Evolutionary conservation across 2,888 invertebrate genomes (phyloP).

Genomic region (Micoletzkya japonica): DNA sequence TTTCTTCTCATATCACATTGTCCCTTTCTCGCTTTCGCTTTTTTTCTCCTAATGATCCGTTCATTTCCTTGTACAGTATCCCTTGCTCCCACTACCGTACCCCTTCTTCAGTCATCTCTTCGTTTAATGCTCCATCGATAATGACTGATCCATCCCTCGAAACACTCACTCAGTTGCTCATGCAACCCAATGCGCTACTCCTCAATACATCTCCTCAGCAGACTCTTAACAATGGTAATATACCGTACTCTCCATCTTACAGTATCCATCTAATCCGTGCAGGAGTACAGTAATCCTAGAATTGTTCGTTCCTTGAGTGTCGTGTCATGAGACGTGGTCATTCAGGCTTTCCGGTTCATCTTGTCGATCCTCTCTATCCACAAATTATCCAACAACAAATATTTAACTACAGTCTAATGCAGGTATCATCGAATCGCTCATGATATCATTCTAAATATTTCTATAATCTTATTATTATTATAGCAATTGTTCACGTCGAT

Average conservation of each 20-base stretch:
- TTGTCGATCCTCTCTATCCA: conserved; percentile 26
- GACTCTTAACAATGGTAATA: too few species aligned
- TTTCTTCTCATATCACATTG: conserved; percentile 5
- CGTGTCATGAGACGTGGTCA: conserved; percentile 9
- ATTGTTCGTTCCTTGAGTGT: too few species aligned
- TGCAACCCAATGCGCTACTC: conserved; percentile 18
- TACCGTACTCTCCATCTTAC: too few species aligned
- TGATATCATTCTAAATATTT: not conserved
- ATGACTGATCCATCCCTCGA: conserved; percentile 19
- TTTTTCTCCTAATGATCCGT: conserved; percentile 16
- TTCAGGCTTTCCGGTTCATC: conserved; percentile 18
- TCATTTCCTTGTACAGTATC: too few species aligned
- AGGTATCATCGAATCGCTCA: conserved; percentile 6
- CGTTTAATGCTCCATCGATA: not conserved
- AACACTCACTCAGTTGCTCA: conserved; percentile 22
- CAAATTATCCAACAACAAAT: conserved; percentile 28
- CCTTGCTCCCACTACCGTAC: not conserved
- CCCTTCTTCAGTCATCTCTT: conserved; percentile 10
- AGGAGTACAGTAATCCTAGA: too few species aligned
- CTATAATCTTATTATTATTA: not conserved
- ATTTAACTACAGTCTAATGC: conserved; percentile 20
- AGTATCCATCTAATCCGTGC: too few species aligned
- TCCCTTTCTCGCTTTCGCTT: conserved; percentile 18
- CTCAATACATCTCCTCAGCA: conserved; percentile 5
- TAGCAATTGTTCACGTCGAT: conserved; percentile 20